Conservation (phyloP, 1,140 invertebrate genomes). For the Zaprionus ornatus region DNA sequence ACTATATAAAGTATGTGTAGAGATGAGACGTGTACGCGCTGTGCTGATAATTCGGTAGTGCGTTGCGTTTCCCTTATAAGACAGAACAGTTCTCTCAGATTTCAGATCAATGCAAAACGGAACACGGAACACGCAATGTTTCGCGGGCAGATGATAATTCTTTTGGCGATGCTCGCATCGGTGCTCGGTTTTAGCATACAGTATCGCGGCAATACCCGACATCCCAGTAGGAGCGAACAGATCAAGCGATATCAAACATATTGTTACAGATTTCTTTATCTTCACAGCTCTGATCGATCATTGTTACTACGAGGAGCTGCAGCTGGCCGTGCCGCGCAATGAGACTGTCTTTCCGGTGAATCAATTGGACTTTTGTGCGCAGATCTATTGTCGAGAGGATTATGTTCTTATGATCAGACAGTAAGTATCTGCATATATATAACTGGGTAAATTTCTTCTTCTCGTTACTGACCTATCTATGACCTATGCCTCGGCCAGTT, state of each 20-base stretch:
- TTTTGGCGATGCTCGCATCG: background rate
- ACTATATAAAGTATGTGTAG: background rate
- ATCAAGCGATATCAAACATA: background rate
- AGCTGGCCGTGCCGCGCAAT: slow-evolving; percentile 56
- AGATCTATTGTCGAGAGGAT: slow-evolving; percentile 60
- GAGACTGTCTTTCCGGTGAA: slow-evolving; percentile 41
- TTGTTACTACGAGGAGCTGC: slow-evolving; percentile 67
- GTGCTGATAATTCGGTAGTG: slow-evolving; percentile 28
- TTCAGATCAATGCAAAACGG: slow-evolving; percentile 5
- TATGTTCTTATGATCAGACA: slow-evolving; percentile 66
- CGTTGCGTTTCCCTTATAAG: slow-evolving; percentile 15
- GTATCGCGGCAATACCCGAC: slow-evolving; percentile 56
- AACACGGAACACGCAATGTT: slow-evolving; percentile 11
- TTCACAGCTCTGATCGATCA: slow-evolving; percentile 35
- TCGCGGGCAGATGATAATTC: background rate
- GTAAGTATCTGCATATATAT: slow-evolving; percentile 44
- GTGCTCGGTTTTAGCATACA: slow-evolving; percentile 48
- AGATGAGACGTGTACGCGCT: background rate
- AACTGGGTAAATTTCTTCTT: background rate
- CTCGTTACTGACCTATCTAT: background rate
- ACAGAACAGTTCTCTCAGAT: slow-evolving; percentile 1
- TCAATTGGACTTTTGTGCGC: slow-evolving; percentile 43
- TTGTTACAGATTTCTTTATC: background rate
- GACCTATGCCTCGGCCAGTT: slow-evolving; percentile 37
- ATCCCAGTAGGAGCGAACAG: slow-evolving; percentile 39